Percentiles rank a stretch among this genome's conserved stretches.
Evolutionary conservation across 2,888 invertebrate genomes (phyloP).

Genomic region (Harpalus rufipes): DNA sequence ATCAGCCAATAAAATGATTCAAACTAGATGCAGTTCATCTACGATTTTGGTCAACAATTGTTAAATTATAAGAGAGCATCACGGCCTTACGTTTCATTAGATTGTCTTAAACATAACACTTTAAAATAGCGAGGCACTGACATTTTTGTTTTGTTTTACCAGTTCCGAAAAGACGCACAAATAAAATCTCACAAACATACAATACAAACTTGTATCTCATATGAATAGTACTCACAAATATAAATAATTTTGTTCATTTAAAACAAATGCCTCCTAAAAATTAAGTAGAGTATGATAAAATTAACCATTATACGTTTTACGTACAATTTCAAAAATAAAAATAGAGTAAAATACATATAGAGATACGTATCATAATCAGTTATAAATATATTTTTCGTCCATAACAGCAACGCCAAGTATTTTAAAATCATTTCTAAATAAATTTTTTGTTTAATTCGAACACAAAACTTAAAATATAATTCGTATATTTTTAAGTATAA

Average conservation of each 20-base stretch:
- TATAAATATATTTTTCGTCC: slow-evolving; percentile 35
- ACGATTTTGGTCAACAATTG: slow-evolving; percentile 48
- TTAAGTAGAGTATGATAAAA: slow-evolving; percentile 42
- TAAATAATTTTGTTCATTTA: slow-evolving; percentile 44
- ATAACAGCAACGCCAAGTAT: slow-evolving; percentile 39
- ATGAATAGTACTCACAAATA: slow-evolving; percentile 60
- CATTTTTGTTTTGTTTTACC: slow-evolving; percentile 56
- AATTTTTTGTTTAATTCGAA: slow-evolving; percentile 21
- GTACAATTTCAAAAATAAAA: slow-evolving; percentile 31
- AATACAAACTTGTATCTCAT: slow-evolving; percentile 56
- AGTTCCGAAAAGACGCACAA: slow-evolving; percentile 57
- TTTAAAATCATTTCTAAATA: neutral
- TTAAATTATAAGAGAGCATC: slow-evolving; percentile 58
- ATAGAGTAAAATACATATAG: slow-evolving; percentile 60
- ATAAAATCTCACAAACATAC: slow-evolving; percentile 43
- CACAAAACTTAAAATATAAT: slow-evolving; percentile 37
- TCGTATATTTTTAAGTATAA: slow-evolving; percentile 45
- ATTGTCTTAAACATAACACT: slow-evolving; percentile 65
- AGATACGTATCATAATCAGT: slow-evolving; percentile 59
- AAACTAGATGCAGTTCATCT: slow-evolving; percentile 57
- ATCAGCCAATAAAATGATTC: neutral
- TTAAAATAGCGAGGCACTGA: slow-evolving; percentile 66
- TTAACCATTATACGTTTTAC: slow-evolving; percentile 53
- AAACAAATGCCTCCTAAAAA: slow-evolving; percentile 21
- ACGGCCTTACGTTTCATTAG: slow-evolving; percentile 59